Percentiles rank a stretch among this genome's conserved stretches.
phyloP scores from a whole-genome alignment of 2,113 vertebrate genomes.

The Pelusios castaneus region DNA sequence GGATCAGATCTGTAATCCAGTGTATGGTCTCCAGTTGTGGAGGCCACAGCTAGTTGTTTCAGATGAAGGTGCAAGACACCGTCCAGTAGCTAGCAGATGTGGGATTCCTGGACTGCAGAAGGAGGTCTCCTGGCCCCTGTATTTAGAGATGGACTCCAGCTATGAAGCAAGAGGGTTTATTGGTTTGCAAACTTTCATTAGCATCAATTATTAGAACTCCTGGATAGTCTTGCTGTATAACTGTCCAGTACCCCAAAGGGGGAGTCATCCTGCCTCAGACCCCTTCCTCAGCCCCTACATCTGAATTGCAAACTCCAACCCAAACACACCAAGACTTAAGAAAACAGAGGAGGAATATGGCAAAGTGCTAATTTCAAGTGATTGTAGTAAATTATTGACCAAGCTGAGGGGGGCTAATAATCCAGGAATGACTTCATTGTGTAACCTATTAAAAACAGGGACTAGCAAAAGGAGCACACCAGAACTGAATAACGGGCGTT shows the following conservation, averaged over 20 bases:
- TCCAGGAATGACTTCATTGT: slow-evolving; percentile 65
- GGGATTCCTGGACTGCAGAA: too few relatives aligned
- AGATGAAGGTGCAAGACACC: neutral
- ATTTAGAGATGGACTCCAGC: neutral
- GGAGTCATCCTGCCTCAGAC: neutral
- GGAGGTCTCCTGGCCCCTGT: neutral
- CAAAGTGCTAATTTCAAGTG: slow-evolving; percentile 48
- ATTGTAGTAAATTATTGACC: slow-evolving; percentile 69
- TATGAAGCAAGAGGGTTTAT: neutral
- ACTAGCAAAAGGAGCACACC: slow-evolving; percentile 41
- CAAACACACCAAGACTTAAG: slow-evolving; percentile 13
- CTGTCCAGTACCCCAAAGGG: neutral
- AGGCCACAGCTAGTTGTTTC: neutral
- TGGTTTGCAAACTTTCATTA: rapidly evolving
- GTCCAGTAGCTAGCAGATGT: neutral
- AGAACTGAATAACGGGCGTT: slow-evolving; percentile 58
- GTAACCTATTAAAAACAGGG: slow-evolving; percentile 73
- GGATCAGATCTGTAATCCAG: neutral
- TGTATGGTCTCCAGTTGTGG: too few relatives aligned
- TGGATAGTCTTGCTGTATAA: neutral
- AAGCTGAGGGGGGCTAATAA: slow-evolving; percentile 63
- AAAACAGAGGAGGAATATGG: neutral
- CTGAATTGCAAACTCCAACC: neutral
- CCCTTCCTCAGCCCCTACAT: rapidly evolving
- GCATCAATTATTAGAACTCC: neutral